Percentiles rank a stretch among this genome's conserved stretches.
These are phyloP conservation scores for Catamblyrhynchus diadema DNA, from an alignment of 2,797 vertebrate species.

Conservation along the genomic window DNA sequence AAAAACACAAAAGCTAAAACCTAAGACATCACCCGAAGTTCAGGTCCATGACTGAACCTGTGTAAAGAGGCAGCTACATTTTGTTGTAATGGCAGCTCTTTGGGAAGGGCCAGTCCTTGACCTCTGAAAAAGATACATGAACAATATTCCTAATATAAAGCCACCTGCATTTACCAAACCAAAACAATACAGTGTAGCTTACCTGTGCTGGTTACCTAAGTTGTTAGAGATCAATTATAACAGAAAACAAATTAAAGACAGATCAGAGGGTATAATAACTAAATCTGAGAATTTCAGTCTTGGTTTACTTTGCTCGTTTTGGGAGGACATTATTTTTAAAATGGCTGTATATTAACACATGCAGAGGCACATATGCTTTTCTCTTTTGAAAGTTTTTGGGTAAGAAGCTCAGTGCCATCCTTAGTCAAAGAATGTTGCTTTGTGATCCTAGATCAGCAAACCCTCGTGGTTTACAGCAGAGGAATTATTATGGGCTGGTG, in stretches of 20 bases:
- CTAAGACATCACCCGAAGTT: neutral
- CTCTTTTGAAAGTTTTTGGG: neutral
- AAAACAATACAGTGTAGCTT: neutral
- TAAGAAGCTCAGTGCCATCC: neutral
- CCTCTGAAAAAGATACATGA: neutral
- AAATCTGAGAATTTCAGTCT: neutral
- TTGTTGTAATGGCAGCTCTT: neutral
- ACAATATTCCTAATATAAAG: neutral
- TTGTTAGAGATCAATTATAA: neutral
- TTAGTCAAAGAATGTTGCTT: neutral
- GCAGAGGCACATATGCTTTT: neutral
- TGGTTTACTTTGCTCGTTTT: neutral
- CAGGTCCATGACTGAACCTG: neutral
- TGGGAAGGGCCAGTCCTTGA: neutral
- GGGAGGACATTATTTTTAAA: neutral
- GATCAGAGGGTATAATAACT: neutral
- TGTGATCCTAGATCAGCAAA: neutral
- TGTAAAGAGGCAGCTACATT: neutral
- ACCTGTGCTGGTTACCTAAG: neutral
- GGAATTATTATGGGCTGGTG: neutral
- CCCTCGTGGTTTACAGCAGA: neutral
- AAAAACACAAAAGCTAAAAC: neutral
- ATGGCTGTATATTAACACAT: neutral
- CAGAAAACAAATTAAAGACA: neutral
- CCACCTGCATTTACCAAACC: neutral